Percentiles rank a stretch among this genome's conserved stretches.
Evolutionary conservation across 2,888 invertebrate genomes (phyloP).

Genomic region (Mellilla xanthometata): DNA sequence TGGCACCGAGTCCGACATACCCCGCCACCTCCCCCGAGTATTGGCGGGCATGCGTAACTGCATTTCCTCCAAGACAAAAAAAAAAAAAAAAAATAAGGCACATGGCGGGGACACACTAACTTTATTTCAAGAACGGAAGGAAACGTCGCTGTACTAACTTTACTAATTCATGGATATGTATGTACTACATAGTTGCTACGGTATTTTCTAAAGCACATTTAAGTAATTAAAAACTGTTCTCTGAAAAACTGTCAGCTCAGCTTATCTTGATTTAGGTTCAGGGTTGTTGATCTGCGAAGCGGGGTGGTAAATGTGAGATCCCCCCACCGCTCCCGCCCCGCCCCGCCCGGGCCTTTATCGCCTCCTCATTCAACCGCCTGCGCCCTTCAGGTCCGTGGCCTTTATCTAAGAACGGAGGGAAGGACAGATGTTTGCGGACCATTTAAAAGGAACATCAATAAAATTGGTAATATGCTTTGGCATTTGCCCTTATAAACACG

Average conservation of each 20-base stretch:
- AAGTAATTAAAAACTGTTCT: conserved; percentile 56
- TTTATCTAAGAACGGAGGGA: conserved; percentile 57
- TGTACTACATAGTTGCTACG: too few relatives aligned
- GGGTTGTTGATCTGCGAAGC: conserved; percentile 73
- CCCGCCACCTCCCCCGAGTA: too few relatives aligned
- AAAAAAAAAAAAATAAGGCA: too few relatives aligned
- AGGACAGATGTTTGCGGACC: conserved; percentile 55
- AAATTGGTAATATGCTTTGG: neutral
- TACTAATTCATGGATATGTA: too few relatives aligned
- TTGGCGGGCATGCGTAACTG: too few relatives aligned
- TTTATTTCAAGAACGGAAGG: too few relatives aligned
- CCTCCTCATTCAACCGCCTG: conserved; percentile 62
- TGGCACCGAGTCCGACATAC: too few relatives aligned
- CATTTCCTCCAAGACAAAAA: too few relatives aligned
- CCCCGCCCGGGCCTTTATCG: conserved; percentile 52
- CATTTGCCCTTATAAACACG: neutral
- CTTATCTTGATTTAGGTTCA: conserved; percentile 70
- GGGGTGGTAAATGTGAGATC: conserved; percentile 43
- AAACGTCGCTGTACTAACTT: too few relatives aligned
- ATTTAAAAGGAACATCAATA: conserved; percentile 16
- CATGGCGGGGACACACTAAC: too few relatives aligned
- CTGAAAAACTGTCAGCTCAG: conserved; percentile 48
- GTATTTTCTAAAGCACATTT: conserved; percentile 34
- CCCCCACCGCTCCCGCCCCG: conserved; percentile 32
- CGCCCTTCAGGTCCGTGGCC: conserved; percentile 70